Percentiles rank a stretch among this genome's conserved stretches.
Evolutionary conservation across 2,113 vertebrate genomes (phyloP).

Genomic region (Entelurus aequoreus): DNA sequence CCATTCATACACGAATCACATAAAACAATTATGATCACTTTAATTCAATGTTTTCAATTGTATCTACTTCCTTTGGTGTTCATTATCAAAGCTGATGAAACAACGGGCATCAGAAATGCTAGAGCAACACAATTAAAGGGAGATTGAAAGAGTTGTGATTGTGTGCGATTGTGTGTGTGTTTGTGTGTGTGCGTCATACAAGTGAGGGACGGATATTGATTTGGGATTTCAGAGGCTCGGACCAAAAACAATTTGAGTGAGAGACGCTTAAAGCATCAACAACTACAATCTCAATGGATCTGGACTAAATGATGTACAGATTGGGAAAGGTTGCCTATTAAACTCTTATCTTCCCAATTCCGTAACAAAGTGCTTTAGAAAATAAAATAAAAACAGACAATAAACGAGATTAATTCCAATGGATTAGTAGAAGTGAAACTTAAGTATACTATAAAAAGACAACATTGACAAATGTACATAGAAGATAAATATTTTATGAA

Average conservation of each 20-base stretch:
- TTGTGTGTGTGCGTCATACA: conserved; percentile 17
- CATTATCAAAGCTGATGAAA: conserved; percentile 22
- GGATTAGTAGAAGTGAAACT: not conserved
- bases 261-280: conserved; percentile 41
- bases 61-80: conserved; percentile 16
- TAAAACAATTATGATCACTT: not conserved
- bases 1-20: not conserved
- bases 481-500: not conserved
- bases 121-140: conserved; percentile 30
- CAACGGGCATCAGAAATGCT: conserved; percentile 27
- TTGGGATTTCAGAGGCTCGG: conserved; percentile 38
- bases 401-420: not conserved
- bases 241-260: conserved; percentile 28
- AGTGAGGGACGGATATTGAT: conserved; percentile 51
- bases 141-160: conserved; percentile 2
- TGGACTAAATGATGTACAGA: conserved; percentile 4
- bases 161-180: conserved; percentile 10
- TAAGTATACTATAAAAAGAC: not conserved
- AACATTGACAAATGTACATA: not conserved
- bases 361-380: not conserved
- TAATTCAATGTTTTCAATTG: conserved; percentile 23
- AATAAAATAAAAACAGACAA: not conserved
- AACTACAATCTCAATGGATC: conserved; percentile 33
- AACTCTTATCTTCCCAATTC: not conserved
- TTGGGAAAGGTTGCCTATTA: conserved; percentile 2